Percentiles rank a stretch among this genome's conserved stretches.
phyloP scores from a whole-genome alignment of 1,140 invertebrate species.

The Drosophila arawakana region DNA sequence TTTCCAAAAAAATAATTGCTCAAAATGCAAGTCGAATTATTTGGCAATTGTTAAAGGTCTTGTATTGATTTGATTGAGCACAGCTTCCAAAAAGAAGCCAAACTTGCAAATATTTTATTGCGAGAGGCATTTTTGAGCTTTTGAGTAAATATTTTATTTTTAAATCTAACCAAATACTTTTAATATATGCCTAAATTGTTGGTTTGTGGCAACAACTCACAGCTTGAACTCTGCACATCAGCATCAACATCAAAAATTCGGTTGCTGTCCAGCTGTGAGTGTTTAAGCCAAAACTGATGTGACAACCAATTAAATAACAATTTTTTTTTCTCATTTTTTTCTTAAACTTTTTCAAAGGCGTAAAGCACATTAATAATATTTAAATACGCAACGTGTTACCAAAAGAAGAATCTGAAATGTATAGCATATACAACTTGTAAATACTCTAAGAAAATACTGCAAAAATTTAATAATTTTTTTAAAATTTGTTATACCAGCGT shows the following conservation, averaged over 20 bases:
- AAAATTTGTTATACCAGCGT: not conserved
- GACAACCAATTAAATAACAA: conserved; percentile 78
- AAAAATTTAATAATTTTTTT: not conserved
- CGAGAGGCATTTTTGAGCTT: no score
- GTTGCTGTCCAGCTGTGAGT: conserved; percentile 12
- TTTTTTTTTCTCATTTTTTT: conserved; percentile 50
- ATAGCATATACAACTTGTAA: not conserved
- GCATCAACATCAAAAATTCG: conserved; percentile 11
- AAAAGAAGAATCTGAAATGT: not conserved
- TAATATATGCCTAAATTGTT: not conserved
- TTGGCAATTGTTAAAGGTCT: not conserved
- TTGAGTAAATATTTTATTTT: conserved; percentile 1
- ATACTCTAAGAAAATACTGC: not conserved
- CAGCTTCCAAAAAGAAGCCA: not conserved
- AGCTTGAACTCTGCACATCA: conserved; percentile 32
- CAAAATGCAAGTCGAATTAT: conserved; percentile 13
- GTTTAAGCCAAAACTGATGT: conserved; percentile 62
- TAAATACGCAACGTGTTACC: conserved; percentile 30
- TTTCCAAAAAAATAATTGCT: conserved; percentile 31
- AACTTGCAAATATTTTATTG: not conserved
- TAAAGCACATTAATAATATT: conserved; percentile 66
- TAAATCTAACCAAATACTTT: not conserved
- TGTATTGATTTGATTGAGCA: not conserved
- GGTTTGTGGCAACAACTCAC: conserved; percentile 1
- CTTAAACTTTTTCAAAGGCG: conserved; percentile 42